A percentile compares a stretch with the other conserved stretches of the same genome.
phyloP scores from a whole-genome alignment of 1,140 invertebrate species.

The Drosophila nigromelanica region DNA sequence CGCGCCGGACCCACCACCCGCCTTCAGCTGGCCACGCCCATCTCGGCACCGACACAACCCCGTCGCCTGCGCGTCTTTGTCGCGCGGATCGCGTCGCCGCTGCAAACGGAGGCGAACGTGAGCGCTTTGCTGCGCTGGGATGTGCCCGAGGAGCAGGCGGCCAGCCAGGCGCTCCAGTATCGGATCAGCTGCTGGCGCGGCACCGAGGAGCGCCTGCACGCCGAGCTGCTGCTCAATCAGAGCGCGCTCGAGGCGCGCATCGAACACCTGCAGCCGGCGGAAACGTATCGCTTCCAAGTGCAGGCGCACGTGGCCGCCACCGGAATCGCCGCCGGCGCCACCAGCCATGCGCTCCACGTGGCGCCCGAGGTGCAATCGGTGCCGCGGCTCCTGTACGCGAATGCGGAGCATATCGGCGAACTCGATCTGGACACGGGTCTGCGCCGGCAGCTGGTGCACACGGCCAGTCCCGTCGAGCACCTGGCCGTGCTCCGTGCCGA shows the following conservation, averaged over 20 bases:
- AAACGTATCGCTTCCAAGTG: slow-evolving; percentile 89
- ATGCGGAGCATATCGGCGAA: slow-evolving; percentile 88
- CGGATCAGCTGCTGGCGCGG: slow-evolving; percentile 73
- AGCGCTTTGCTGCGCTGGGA: slow-evolving; percentile 90
- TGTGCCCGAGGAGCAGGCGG: slow-evolving; percentile 88
- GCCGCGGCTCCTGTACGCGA: slow-evolving; percentile 90
- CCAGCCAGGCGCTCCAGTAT: slow-evolving; percentile 50
- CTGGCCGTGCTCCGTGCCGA: slow-evolving; percentile 88
- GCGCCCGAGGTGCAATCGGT: slow-evolving; percentile 89
- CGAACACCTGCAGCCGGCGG: slow-evolving; percentile 82
- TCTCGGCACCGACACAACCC: slow-evolving; percentile 89
- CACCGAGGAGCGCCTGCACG: slow-evolving; percentile 39
- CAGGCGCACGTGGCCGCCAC: slow-evolving; percentile 89
- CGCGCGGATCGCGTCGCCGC: slow-evolving; percentile 81
- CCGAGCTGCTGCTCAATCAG: slow-evolving; percentile 57
- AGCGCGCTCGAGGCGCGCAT: slow-evolving; percentile 57
- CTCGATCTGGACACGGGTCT: slow-evolving; percentile 89
- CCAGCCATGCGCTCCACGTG: slow-evolving; percentile 55
- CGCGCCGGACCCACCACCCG: slow-evolving; percentile 88
- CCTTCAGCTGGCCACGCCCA: slow-evolving; percentile 87
- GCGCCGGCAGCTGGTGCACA: slow-evolving; percentile 66
- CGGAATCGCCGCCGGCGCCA: slow-evolving; percentile 87
- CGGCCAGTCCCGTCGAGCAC: slow-evolving; percentile 85
- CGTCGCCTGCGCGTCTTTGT: slow-evolving; percentile 89
- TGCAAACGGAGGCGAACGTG: slow-evolving; percentile 54